phyloP scores from a whole-genome alignment of 2,797 vertebrate genomes.

The Malurus splendens region DNA sequence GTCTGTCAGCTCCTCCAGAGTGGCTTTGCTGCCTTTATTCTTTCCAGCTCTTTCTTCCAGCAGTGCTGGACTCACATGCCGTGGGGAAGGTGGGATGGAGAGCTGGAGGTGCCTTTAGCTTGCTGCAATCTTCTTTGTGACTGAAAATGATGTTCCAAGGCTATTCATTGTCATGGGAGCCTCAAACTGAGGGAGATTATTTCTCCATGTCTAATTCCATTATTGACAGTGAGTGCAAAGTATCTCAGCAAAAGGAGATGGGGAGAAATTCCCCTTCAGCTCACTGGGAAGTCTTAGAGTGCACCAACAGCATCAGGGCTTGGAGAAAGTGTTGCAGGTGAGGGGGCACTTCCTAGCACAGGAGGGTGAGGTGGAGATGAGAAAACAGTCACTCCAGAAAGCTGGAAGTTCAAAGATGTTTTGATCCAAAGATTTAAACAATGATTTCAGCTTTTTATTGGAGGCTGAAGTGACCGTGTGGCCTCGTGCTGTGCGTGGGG shows the following conservation, averaged over 20 bases:
- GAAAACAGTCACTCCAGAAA: neutral
- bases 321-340: neutral
- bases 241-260: neutral
- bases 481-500: too few species aligned
- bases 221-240: neutral
- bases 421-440: neutral
- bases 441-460: too few species aligned
- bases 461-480: too few species aligned
- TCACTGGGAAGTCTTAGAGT: neutral
- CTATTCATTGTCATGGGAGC: neutral
- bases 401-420: neutral
- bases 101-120: neutral
- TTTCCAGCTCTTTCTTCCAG: neutral
- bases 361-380: neutral
- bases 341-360: neutral
- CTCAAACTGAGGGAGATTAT: neutral
- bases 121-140: neutral
- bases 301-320: neutral
- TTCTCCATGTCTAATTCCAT: neutral
- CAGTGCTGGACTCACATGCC: rapidly evolving
- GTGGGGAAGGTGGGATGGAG: neutral
- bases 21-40: neutral
- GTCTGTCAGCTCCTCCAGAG: neutral
- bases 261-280: neutral
- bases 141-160: neutral